Conservation (phyloP, 2,113 vertebrate genomes). For the Eidolon helvum region DNA sequence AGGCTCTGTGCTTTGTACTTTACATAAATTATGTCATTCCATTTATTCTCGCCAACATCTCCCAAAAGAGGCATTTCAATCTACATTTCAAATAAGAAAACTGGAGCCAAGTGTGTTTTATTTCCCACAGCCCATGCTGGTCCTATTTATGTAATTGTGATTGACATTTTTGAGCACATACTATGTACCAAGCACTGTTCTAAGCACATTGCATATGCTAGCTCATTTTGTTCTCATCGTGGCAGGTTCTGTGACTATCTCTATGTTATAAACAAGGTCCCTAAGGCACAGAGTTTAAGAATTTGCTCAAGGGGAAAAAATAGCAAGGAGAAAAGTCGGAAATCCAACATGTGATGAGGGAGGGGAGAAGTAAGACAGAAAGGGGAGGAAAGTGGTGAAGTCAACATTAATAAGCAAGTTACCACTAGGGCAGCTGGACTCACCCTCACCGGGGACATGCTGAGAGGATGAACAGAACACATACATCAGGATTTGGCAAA, state of each 20-base stretch:
- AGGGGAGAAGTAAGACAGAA: neutral
- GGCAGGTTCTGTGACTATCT: neutral
- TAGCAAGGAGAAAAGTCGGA: neutral
- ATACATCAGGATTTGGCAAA: neutral
- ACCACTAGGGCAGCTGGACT: neutral
- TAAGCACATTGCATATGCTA: neutral
- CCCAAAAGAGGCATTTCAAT: neutral
- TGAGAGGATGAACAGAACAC: neutral
- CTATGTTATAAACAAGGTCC: neutral
- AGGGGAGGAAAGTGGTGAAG: neutral
- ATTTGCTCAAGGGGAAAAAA: neutral
- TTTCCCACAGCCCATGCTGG: neutral
- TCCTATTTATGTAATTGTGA: neutral
- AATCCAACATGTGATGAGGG: neutral
- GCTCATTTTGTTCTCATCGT: neutral
- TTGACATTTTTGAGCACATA: neutral
- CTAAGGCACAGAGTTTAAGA: neutral
- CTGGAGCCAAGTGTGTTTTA: neutral
- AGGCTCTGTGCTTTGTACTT: neutral
- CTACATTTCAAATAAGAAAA: neutral
- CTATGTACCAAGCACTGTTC: neutral
- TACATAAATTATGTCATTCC: neutral
- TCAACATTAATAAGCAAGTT: neutral
- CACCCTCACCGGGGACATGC: neutral
- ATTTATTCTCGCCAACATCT: neutral